Evolutionary conservation across 1,140 invertebrate species (phyloP).

Genomic region (Ptiloglossa arizonensis): DNA sequence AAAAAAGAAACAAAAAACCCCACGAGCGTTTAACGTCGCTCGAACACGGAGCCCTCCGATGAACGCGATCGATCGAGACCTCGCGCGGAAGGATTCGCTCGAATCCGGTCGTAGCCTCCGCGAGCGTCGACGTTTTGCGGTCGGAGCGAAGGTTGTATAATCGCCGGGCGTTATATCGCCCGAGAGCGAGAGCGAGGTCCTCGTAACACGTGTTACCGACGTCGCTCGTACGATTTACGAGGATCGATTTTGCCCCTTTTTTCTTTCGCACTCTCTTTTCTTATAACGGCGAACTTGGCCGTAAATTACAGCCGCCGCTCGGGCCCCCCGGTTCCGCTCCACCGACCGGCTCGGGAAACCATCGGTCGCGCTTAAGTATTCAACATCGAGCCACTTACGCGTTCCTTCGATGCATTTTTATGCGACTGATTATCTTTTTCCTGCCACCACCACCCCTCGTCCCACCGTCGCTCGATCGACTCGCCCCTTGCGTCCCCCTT

Average conservation of each 20-base stretch:
- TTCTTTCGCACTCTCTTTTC: background rate
- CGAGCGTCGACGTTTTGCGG: background rate
- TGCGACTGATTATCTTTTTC: conserved; percentile 61
- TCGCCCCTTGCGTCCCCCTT: no score
- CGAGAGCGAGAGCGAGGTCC: no score
- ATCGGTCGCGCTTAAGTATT: conserved; percentile 59
- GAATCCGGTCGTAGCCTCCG: conserved; percentile 4
- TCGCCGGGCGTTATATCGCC: conserved; percentile 51
- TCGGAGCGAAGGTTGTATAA: conserved; percentile 31
- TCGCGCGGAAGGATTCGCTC: background rate
- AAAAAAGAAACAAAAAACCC: no score
- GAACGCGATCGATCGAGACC: background rate
- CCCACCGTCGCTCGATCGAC: no score
- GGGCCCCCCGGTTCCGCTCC: conserved; percentile 6
- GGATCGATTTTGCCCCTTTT: conserved; percentile 48
- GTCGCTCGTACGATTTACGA: conserved; percentile 52
- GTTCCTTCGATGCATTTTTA: conserved; percentile 66
- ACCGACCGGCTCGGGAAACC: conserved; percentile 14
- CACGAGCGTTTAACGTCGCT: no score
- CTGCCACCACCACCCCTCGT: conserved; percentile 6
- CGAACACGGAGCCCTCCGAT: no score
- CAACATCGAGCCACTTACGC: conserved; percentile 64
- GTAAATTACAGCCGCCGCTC: conserved; percentile 51
- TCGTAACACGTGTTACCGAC: conserved; percentile 65
- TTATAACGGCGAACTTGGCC: conserved; percentile 59